Conservation (phyloP, 1,140 invertebrate species). For the Bombyx mori region DNA sequence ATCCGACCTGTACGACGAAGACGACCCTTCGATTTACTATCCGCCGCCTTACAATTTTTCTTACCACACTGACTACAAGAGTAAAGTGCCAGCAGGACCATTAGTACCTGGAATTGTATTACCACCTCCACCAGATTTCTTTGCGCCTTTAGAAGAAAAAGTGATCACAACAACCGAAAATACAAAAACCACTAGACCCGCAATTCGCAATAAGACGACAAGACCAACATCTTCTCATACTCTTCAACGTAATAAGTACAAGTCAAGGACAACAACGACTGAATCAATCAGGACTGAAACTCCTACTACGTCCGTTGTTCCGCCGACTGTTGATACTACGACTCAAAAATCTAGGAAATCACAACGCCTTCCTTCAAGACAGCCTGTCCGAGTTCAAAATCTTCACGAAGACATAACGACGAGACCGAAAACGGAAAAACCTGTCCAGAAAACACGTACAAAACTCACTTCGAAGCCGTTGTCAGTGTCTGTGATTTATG, state of each 20-base stretch:
- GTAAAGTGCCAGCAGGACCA: slow-evolving; percentile 84
- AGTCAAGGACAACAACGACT: slow-evolving; percentile 55
- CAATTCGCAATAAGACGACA: slow-evolving; percentile 48
- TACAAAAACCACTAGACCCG: slow-evolving; percentile 51
- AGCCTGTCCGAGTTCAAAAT: slow-evolving; percentile 47
- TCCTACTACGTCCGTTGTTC: slow-evolving; percentile 48
- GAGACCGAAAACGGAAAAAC: slow-evolving; percentile 57
- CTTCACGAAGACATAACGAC: slow-evolving; percentile 43
- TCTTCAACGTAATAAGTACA: slow-evolving; percentile 56
- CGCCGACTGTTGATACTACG: slow-evolving; percentile 40
- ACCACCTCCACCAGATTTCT: slow-evolving; percentile 89
- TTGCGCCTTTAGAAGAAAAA: slow-evolving; percentile 75
- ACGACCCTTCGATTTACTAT: slow-evolving; percentile 91
- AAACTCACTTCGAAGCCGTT: slow-evolving; percentile 66
- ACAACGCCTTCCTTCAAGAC: slow-evolving; percentile 45
- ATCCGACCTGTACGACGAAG: slow-evolving; percentile 84
- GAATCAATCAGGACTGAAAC: slow-evolving; percentile 53
- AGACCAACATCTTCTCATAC: slow-evolving; percentile 35
- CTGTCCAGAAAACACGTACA: slow-evolving; percentile 52
- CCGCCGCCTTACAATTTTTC: slow-evolving; percentile 91
- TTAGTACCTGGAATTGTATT: slow-evolving; percentile 89
- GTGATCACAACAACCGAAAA: slow-evolving; percentile 29
- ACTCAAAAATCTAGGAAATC: slow-evolving; percentile 48
- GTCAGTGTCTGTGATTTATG: slow-evolving; percentile 57
- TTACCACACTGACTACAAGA: slow-evolving; percentile 83